A percentile compares a stretch with the other conserved stretches of the same genome.
Evolutionary conservation across 2,797 vertebrate genomes (phyloP).

Genomic region (Salmo trutta): DNA sequence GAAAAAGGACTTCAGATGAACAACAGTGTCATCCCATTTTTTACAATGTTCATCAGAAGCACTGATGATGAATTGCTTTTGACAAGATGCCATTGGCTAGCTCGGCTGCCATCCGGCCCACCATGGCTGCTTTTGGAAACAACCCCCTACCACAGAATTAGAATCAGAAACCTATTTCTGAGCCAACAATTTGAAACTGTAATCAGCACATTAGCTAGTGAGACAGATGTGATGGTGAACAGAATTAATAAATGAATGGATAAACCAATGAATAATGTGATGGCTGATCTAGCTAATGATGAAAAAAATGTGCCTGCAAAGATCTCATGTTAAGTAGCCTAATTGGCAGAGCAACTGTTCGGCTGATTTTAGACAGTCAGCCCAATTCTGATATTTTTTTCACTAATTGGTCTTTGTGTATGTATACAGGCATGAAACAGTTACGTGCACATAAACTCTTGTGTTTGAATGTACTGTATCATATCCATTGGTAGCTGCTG

Average conservation of each 20-base stretch:
- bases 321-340: too few species aligned
- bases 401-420: too few species aligned
- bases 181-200: background rate
- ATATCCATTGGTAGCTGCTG: too few species aligned
- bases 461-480: too few species aligned
- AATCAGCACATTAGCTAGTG: background rate
- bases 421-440: too few species aligned
- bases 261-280: too few species aligned
- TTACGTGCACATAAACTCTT: too few species aligned
- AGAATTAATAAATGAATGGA: background rate
- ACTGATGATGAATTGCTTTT: background rate
- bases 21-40: too few species aligned
- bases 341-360: background rate
- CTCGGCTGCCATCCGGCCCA: background rate
- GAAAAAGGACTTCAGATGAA: too few species aligned
- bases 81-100: background rate
- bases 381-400: too few species aligned
- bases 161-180: background rate
- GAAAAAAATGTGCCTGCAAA: background rate
- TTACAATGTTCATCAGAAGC: background rate
- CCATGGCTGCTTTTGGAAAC: background rate
- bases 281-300: background rate
- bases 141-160: background rate
- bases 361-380: too few species aligned
- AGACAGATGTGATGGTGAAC: background rate